These are phyloP conservation scores for Nomada fucata DNA, from an alignment of 2,888 invertebrate species.

Conservation along the genomic window DNA sequence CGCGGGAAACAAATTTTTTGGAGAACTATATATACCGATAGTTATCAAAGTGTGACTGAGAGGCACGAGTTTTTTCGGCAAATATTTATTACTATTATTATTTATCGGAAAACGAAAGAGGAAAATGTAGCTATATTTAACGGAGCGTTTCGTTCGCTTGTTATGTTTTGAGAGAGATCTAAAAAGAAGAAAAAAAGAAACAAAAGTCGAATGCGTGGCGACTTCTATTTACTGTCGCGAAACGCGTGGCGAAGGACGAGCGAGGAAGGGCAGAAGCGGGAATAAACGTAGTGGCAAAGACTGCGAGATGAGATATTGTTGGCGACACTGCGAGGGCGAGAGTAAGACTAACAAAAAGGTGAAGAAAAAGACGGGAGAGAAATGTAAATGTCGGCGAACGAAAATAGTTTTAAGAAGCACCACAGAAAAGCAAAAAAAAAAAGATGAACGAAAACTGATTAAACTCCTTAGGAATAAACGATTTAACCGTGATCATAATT, in stretches of 20 bases:
- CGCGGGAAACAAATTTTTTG: constrained; percentile 57
- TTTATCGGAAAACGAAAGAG: constrained; percentile 61
- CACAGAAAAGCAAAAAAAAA: constrained; percentile 26
- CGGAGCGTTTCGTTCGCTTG: constrained; percentile 72
- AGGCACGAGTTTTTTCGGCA: constrained; percentile 64
- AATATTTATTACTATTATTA: constrained; percentile 73
- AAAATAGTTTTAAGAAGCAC: constrained; percentile 57
- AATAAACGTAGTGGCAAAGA: not conserved
- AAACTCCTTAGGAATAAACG: constrained; percentile 49
- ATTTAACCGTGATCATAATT: constrained; percentile 66
- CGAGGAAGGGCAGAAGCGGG: not conserved
- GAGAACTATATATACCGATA: constrained; percentile 63
- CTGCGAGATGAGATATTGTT: not conserved
- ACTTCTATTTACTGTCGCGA: constrained; percentile 54
- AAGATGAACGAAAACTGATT: constrained; percentile 33
- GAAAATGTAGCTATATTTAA: constrained; percentile 61
- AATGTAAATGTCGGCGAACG: constrained; percentile 51
- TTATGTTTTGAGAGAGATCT: constrained; percentile 74
- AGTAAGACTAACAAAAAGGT: constrained; percentile 9
- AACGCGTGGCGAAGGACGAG: constrained; percentile 48
- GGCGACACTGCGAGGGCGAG: constrained; percentile 20
- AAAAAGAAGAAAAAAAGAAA: constrained; percentile 30
- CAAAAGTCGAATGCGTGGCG: constrained; percentile 18
- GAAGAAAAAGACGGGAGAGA: constrained; percentile 28
- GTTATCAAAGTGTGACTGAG: constrained; percentile 61